Conservation (phyloP, 2,797 vertebrate genomes). For the Manis pentadactyla region DNA sequence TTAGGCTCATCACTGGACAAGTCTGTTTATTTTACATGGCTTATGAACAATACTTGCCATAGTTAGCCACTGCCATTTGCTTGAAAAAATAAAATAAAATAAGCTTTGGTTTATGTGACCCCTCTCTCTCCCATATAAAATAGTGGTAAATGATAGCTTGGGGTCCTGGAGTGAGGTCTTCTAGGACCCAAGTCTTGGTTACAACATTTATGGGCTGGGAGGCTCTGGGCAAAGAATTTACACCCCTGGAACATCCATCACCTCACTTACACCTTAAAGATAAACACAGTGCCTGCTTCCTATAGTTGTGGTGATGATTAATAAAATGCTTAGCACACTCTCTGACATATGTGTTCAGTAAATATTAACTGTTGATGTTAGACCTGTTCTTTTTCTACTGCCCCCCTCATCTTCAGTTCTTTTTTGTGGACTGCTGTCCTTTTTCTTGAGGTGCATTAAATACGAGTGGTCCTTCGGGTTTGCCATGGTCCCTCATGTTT, state of each 20-base stretch:
- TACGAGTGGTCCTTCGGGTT: not conserved
- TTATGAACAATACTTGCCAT: not conserved
- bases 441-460: not conserved
- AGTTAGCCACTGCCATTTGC: not conserved
- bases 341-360: not conserved
- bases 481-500: not conserved
- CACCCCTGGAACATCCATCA: not conserved
- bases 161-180: not conserved
- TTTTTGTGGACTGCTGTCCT: not conserved
- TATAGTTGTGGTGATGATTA: not conserved
- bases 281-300: not conserved
- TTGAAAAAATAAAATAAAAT: not conserved
- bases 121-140: not conserved
- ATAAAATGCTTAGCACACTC: not conserved
- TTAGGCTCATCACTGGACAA: not conserved
- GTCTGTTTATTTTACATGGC: not conserved
- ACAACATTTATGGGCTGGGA: not conserved
- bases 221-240: not conserved
- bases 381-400: not conserved
- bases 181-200: not conserved
- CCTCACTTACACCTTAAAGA: not conserved
- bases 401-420: not conserved
- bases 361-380: not conserved
- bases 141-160: not conserved
- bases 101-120: not conserved